These are phyloP conservation scores for Halisarca cf. caerulea DNA, from an alignment of 37 sponge, comb jelly and placozoan species.

Conservation along the genomic window DNA sequence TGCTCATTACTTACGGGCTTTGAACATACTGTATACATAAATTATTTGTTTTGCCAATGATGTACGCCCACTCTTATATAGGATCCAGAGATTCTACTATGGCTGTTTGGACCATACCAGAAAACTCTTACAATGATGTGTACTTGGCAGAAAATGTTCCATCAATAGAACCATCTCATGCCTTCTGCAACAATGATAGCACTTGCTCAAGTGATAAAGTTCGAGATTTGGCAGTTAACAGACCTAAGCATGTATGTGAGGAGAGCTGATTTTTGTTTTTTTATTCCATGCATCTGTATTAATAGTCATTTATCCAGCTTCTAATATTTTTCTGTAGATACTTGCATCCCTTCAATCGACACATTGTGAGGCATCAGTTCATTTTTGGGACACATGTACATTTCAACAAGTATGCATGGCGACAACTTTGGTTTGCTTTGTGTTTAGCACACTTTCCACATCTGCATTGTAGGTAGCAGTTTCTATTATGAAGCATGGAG, in stretches of 20 bases:
- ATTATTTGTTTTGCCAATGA: too few relatives aligned
- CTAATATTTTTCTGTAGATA: slow-evolving; percentile 34
- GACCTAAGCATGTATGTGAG: slow-evolving; percentile 43
- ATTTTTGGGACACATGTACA: slow-evolving; percentile 72
- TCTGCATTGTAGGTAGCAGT: background rate
- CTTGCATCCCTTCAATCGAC: slow-evolving; percentile 67
- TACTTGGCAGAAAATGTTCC: slow-evolving; percentile 64
- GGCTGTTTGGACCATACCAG: slow-evolving; percentile 67
- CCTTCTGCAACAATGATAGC: slow-evolving; percentile 40
- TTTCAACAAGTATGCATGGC: slow-evolving; percentile 53
- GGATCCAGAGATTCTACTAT: slow-evolving; percentile 79
- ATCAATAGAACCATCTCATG: slow-evolving; percentile 35
- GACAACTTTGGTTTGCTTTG: too few relatives aligned
- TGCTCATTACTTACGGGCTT: too few relatives aligned
- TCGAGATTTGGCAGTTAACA: slow-evolving; percentile 52
- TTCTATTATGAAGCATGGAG: slow-evolving; percentile 40
- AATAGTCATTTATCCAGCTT: background rate
- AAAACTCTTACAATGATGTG: background rate
- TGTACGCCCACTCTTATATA: slow-evolving; percentile 26
- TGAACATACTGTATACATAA: too few relatives aligned
- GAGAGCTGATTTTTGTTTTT: too few relatives aligned
- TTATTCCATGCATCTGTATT: background rate
- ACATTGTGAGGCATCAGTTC: slow-evolving; percentile 53
- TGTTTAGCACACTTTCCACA: too few relatives aligned
- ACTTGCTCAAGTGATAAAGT: slow-evolving; percentile 47